Evolutionary conservation across 1,140 invertebrate genomes (phyloP).

Genomic region (Aphelenchoides avenae): DNA sequence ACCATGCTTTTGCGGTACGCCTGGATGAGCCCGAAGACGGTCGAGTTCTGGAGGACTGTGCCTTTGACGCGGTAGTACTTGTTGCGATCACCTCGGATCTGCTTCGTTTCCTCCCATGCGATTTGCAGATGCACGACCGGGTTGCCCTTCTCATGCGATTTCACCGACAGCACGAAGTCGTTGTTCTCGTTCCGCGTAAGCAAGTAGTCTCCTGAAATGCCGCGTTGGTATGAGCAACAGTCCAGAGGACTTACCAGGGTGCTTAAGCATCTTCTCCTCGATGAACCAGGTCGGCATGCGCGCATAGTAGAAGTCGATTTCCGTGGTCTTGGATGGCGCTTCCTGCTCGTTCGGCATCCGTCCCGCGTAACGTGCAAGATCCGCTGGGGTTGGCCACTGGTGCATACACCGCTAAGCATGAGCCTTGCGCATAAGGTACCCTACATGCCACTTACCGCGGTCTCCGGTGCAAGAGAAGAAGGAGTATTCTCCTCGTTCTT

Average conservation of each 20-base stretch:
- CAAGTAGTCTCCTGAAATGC: no score
- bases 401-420: constrained; percentile 3
- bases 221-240: no score
- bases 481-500: no score
- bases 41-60: not conserved
- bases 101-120: constrained; percentile 2
- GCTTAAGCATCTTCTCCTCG: constrained; percentile 6
- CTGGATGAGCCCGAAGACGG: constrained; percentile 1
- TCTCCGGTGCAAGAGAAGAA: no score
- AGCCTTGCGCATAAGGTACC: no score
- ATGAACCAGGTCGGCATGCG: constrained; percentile 7
- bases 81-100: constrained; percentile 6
- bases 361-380: constrained; percentile 4
- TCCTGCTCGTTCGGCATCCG: not conserved
- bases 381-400: constrained; percentile 9
- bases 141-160: constrained; percentile 1
- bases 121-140: constrained; percentile 4
- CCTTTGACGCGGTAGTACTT: constrained; percentile 2
- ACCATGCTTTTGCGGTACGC: not conserved
- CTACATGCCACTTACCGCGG: no score
- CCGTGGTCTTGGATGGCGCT: not conserved
- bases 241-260: no score
- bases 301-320: constrained; percentile 3
- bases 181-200: not conserved
- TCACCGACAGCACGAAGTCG: constrained; percentile 2